Evolutionary conservation across 64 coral and sea anemone genomes (phyloP).

Genomic region (Exaiptasia diaphana): DNA sequence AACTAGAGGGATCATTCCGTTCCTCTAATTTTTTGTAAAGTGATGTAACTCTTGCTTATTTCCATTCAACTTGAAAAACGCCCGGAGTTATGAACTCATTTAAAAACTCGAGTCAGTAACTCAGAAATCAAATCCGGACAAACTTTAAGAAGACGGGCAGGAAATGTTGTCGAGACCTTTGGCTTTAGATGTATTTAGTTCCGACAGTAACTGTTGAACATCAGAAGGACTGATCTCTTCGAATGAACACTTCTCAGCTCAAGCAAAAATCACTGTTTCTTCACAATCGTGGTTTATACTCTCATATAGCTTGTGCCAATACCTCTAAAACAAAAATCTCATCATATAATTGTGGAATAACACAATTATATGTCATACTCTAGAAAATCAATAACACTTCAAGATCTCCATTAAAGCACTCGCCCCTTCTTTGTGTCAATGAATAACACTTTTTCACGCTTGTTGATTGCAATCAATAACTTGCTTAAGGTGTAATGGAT

Average conservation of each 20-base stretch:
- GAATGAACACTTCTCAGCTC: background rate
- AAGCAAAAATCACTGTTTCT: too few relatives aligned
- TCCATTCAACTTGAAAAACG: conserved; percentile 21
- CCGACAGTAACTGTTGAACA: background rate
- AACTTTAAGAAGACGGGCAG: background rate
- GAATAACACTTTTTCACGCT: too few relatives aligned
- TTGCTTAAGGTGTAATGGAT: too few relatives aligned
- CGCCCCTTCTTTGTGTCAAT: too few relatives aligned
- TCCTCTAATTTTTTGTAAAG: conserved; percentile 21
- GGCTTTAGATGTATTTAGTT: background rate
- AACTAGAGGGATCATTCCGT: conserved; percentile 9
- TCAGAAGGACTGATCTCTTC: background rate
- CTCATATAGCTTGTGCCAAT: too few relatives aligned
- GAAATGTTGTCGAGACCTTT: background rate
- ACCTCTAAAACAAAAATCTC: too few relatives aligned
- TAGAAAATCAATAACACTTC: too few relatives aligned
- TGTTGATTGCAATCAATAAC: too few relatives aligned
- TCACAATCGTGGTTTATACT: too few relatives aligned
- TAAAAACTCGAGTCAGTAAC: conserved; percentile 27
- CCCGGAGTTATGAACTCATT: background rate
- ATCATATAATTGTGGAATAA: too few relatives aligned
- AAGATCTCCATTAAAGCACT: too few relatives aligned
- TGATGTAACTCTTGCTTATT: background rate
- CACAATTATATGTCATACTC: too few relatives aligned
- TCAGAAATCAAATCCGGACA: conserved; percentile 44